phyloP scores from a whole-genome alignment of 2,797 vertebrate species.

The Melanotaenia parkinsoni region DNA sequence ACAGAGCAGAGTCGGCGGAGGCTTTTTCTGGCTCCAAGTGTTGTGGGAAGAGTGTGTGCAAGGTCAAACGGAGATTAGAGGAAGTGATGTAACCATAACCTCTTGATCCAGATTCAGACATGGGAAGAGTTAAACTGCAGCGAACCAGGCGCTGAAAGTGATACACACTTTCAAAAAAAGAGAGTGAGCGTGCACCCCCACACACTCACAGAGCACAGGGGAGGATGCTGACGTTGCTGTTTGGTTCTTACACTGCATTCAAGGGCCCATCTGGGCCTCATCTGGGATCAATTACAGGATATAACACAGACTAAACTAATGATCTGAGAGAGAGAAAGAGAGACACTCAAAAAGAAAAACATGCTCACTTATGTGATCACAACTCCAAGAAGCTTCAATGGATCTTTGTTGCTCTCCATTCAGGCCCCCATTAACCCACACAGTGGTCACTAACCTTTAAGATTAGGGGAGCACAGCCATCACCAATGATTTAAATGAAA shows the following conservation, averaged over 20 bases:
- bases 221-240: slow-evolving; percentile 77
- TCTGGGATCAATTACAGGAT: slow-evolving; percentile 83
- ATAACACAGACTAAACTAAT: slow-evolving; percentile 73
- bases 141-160: slow-evolving; percentile 40
- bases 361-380: slow-evolving; percentile 39
- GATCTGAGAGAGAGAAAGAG: slow-evolving; percentile 48
- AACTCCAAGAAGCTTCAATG: slow-evolving; percentile 18
- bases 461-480: neutral
- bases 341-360: slow-evolving; percentile 38
- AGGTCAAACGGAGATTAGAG: slow-evolving; percentile 64
- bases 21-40: slow-evolving; percentile 37
- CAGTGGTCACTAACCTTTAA: neutral
- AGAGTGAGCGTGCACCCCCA: slow-evolving; percentile 34
- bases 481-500: neutral
- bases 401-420: slow-evolving; percentile 10
- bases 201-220: slow-evolving; percentile 3
- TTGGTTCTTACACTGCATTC: slow-evolving; percentile 60
- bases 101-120: slow-evolving; percentile 33
- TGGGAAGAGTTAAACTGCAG: slow-evolving; percentile 70
- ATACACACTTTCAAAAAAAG: slow-evolving; percentile 20
- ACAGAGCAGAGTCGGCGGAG: slow-evolving; percentile 14
- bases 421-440: slow-evolving; percentile 9
- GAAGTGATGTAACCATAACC: slow-evolving; percentile 72
- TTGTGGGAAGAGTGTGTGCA: slow-evolving; percentile 22
- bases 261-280: slow-evolving; percentile 69